Conservation (phyloP, 2,888 invertebrate species). For the Eilema depressum region DNA sequence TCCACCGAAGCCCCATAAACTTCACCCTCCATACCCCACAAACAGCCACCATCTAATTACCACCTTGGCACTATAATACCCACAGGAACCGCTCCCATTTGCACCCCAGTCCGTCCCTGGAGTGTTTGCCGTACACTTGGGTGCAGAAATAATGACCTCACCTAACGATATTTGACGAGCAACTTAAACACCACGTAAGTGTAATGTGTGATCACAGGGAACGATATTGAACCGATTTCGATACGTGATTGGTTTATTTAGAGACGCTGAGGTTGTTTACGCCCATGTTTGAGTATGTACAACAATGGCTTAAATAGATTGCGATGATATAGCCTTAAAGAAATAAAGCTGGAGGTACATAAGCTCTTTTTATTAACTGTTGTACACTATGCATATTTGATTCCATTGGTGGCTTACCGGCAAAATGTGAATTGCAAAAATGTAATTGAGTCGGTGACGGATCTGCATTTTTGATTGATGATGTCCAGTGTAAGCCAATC, state of each 20-base stretch:
- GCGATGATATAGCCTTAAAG: neutral
- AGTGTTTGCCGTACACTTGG: conserved; percentile 58
- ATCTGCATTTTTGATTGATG: conserved; percentile 27
- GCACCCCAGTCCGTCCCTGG: conserved; percentile 38
- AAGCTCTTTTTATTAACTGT: neutral
- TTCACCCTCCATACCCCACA: neutral
- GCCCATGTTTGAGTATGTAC: neutral
- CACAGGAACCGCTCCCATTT: conserved; percentile 30
- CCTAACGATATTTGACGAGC: conserved; percentile 60
- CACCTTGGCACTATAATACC: conserved; percentile 23
- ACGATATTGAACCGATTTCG: conserved; percentile 19
- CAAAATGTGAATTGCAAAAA: conserved; percentile 16
- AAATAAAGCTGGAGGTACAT: neutral
- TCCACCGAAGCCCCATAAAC: neutral
- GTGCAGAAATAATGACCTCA: conserved; percentile 63
- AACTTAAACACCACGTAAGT: conserved; percentile 45
- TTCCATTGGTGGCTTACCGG: conserved; percentile 1
- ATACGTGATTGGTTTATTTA: conserved; percentile 21
- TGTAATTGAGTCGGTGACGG: conserved; percentile 19
- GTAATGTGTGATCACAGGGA: conserved; percentile 16
- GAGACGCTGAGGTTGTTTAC: neutral
- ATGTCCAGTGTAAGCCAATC: conserved; percentile 5
- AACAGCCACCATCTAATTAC: conserved; percentile 37
- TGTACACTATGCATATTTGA: neutral
- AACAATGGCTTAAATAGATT: neutral